Conservation (phyloP, 2,113 vertebrate species). For the Austrofundulus limnaeus region DNA sequence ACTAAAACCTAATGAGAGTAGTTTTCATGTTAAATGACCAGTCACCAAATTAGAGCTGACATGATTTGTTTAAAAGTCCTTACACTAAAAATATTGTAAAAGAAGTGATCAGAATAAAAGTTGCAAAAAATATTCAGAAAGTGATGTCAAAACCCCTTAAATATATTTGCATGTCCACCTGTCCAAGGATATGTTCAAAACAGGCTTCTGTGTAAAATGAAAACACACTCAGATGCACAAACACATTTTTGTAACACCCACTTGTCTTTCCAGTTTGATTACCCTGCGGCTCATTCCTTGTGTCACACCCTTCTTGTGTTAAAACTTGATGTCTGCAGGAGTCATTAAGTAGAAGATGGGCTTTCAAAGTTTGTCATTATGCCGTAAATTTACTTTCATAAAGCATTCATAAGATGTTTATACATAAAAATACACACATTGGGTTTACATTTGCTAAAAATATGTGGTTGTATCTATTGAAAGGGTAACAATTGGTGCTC, state of each 20-base stretch:
- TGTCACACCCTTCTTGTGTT: conserved; percentile 39
- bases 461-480: no score
- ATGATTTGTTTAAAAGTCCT: conserved; percentile 8
- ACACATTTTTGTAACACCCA: conserved; percentile 54
- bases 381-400: background rate
- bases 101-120: background rate
- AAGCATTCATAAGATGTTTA: conserved; percentile 9
- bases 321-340: conserved; percentile 24
- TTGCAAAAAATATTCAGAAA: background rate
- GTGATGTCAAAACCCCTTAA: background rate
- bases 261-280: conserved; percentile 74
- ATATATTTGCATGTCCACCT: background rate
- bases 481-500: no score
- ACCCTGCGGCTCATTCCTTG: conserved; percentile 50
- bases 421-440: background rate
- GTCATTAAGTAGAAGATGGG: conserved; percentile 16
- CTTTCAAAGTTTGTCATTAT: conserved; percentile 15
- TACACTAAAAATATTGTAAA: conserved; percentile 18
- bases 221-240: conserved; percentile 23
- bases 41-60: conserved; percentile 8
- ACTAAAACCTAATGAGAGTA: conserved; percentile 2
- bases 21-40: conserved; percentile 7
- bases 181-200: background rate
- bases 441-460: background rate
- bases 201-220: conserved; percentile 33